Conservation (phyloP, 2,113 vertebrate genomes). For the Phainopepla nitens region DNA sequence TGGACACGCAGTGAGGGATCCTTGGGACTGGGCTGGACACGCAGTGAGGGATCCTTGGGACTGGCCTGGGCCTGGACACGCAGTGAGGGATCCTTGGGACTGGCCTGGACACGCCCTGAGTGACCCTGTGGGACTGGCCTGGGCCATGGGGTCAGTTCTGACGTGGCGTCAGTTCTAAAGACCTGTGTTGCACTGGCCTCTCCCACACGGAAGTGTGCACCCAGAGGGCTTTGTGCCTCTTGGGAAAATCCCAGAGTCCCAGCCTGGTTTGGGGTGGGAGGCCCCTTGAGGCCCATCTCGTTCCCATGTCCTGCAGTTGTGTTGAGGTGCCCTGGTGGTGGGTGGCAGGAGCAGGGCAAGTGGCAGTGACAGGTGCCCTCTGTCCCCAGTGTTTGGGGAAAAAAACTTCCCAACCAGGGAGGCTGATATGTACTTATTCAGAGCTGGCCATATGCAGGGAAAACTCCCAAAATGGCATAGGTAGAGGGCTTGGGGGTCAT, state of each 20-base stretch:
- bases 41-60: not conserved
- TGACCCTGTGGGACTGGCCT: not conserved
- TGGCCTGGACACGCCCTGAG: no score
- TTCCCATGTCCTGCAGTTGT: accelerated
- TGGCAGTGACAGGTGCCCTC: no score
- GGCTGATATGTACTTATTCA: no score
- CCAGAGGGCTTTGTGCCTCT: accelerated
- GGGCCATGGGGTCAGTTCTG: no score
- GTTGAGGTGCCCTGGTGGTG: accelerated
- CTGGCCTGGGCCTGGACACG: accelerated
- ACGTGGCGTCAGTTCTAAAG: no score
- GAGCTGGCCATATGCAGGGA: no score
- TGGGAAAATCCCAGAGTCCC: not conserved
- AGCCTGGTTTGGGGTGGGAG: not conserved
- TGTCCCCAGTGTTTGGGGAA: no score
- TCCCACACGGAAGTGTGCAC: accelerated
- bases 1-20: not conserved
- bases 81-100: accelerated
- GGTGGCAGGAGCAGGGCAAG: accelerated
- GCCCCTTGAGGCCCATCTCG: accelerated
- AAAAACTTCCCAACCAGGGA: no score
- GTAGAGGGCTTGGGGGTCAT: no score
- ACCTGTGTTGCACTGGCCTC: accelerated
- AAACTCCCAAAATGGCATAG: no score
- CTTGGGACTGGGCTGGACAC: not conserved